A percentile compares a stretch with the other conserved stretches of the same genome.
Evolutionary conservation across 2,113 vertebrate genomes (phyloP).

Genomic region (Dasyprocta punctata): DNA sequence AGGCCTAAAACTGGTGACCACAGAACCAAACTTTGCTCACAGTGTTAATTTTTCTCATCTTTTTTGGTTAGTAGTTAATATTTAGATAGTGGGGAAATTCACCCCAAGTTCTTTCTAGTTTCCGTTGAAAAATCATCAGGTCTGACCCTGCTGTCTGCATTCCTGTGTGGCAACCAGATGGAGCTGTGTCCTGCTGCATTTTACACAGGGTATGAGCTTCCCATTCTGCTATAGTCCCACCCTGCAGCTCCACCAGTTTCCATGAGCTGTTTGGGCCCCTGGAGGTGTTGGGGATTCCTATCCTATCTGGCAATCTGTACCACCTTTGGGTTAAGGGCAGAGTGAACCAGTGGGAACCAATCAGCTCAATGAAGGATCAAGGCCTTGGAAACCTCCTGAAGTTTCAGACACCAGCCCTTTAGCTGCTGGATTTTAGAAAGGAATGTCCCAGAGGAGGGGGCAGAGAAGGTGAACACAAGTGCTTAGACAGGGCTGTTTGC

Average conservation of each 20-base stretch:
- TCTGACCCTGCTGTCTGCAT: background rate
- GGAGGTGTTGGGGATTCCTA: background rate
- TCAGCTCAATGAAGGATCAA: background rate
- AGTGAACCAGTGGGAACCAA: background rate
- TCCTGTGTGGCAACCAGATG: background rate
- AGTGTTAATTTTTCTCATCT: background rate
- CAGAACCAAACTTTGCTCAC: constrained; percentile 1
- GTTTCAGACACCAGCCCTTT: background rate
- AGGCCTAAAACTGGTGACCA: background rate
- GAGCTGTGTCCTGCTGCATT: background rate
- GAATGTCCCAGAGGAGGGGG: background rate
- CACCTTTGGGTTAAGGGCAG: background rate
- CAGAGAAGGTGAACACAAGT: background rate
- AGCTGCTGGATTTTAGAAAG: background rate
- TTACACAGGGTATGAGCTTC: background rate
- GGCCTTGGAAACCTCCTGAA: background rate
- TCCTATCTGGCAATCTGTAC: background rate
- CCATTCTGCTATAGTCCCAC: background rate
- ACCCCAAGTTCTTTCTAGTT: constrained; percentile 17
- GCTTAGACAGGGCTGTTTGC: background rate
- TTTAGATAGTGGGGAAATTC: background rate
- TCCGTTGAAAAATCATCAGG: background rate
- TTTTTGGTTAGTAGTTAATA: background rate
- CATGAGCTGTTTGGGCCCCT: background rate
- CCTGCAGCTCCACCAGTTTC: constrained; percentile 15